phyloP scores from a whole-genome alignment of 2,888 invertebrate species.

The Drosophila pseudotalamancana region DNA sequence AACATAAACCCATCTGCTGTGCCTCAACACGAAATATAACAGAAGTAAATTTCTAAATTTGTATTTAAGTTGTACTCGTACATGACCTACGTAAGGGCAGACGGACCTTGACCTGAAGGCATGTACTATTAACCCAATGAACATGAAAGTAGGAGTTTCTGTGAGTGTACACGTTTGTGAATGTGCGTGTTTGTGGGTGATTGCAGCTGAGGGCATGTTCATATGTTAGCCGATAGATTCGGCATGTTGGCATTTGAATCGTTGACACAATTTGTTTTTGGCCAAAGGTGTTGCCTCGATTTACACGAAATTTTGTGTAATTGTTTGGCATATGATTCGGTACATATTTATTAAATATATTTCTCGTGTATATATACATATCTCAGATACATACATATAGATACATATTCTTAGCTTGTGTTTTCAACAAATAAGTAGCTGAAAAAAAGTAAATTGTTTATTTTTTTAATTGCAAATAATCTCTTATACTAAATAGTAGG shows the following conservation, averaged over 20 bases:
- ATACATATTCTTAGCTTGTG: slow-evolving; percentile 43
- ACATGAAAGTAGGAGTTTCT: slow-evolving; percentile 12
- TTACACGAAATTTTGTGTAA: slow-evolving; percentile 22
- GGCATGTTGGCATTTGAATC: slow-evolving; percentile 33
- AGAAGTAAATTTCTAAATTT: slow-evolving; percentile 50
- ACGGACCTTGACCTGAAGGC: slow-evolving; percentile 72
- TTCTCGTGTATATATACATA: background rate
- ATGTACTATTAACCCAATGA: slow-evolving; percentile 25
- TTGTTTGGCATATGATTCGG: slow-evolving; percentile 32
- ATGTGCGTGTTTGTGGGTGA: slow-evolving; percentile 3
- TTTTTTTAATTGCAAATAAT: background rate
- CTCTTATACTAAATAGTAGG: background rate
- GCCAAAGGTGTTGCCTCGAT: slow-evolving; percentile 1
- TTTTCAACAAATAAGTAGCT: slow-evolving; percentile 33
- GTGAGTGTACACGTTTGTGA: background rate
- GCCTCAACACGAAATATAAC: no score
- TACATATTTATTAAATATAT: slow-evolving; percentile 29
- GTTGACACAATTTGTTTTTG: slow-evolving; percentile 23
- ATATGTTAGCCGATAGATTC: slow-evolving; percentile 41
- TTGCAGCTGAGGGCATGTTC: slow-evolving; percentile 4
- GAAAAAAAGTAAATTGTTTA: slow-evolving; percentile 28
- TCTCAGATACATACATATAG: slow-evolving; percentile 52
- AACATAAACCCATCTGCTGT: no score
- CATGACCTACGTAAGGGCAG: slow-evolving; percentile 66
- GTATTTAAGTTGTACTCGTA: slow-evolving; percentile 44